Conservation (phyloP, 2,113 vertebrate species). For the Polypterus senegalus region DNA sequence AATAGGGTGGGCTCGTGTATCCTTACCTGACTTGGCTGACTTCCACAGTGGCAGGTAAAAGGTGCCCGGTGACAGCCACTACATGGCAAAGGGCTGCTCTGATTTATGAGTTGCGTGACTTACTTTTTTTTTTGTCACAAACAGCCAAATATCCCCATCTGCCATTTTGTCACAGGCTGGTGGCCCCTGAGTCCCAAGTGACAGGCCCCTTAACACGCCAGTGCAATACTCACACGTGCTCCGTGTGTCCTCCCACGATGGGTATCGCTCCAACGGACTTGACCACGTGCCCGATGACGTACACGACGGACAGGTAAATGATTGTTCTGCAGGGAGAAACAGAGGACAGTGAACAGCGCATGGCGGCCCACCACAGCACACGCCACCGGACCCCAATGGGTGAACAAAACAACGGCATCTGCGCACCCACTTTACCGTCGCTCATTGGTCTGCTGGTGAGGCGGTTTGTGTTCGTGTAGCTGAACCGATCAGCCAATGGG, state of each 20-base stretch:
- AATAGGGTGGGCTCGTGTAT: too few relatives aligned
- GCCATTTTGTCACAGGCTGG: background rate
- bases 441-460: too few relatives aligned
- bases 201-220: background rate
- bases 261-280: constrained; percentile 91
- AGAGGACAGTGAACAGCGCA: background rate
- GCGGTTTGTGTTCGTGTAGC: too few relatives aligned
- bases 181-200: background rate
- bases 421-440: too few relatives aligned
- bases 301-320: constrained; percentile 86
- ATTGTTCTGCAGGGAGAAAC: constrained; percentile 72
- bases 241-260: constrained; percentile 52
- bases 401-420: too few relatives aligned
- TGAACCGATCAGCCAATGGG: too few relatives aligned
- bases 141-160: background rate
- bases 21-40: too few relatives aligned
- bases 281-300: constrained; percentile 83
- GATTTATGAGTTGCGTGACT: background rate
- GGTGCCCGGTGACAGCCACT: too few relatives aligned
- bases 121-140: background rate
- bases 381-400: too few relatives aligned
- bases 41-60: too few relatives aligned
- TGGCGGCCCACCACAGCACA: too few relatives aligned
- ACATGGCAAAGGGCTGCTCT: too few relatives aligned
- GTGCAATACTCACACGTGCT: constrained; percentile 71